Conservation (phyloP, 2,797 vertebrate genomes). For the Dicrostonyx torquatus region DNA sequence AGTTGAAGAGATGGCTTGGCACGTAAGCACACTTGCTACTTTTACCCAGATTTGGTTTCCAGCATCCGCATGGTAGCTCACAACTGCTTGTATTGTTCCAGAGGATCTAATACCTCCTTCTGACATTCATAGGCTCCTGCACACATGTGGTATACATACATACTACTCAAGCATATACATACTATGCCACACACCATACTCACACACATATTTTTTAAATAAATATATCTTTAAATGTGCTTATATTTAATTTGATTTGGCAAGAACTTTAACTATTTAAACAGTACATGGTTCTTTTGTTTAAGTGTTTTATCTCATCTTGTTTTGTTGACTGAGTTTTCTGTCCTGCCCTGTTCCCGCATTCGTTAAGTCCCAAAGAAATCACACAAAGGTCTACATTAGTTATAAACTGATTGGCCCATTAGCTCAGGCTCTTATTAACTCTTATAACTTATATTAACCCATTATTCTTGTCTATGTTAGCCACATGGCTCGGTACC, state of each 20-base stretch:
- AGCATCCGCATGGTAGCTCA: neutral
- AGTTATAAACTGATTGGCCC: too few species aligned
- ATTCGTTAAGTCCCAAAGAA: too few species aligned
- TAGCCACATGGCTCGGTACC: too few species aligned
- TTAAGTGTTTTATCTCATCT: neutral
- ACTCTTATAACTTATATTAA: too few species aligned
- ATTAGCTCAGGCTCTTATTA: too few species aligned
- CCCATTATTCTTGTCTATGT: too few species aligned
- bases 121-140: neutral
- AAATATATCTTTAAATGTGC: neutral
- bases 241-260: conserved; percentile 56
- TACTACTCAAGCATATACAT: neutral
- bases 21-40: neutral
- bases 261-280: conserved; percentile 41
- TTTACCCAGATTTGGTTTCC: neutral
- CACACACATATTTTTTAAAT: neutral
- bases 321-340: neutral
- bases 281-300: neutral
- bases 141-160: neutral
- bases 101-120: neutral
- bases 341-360: too few species aligned
- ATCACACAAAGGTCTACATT: too few species aligned
- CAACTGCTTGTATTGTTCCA: neutral
- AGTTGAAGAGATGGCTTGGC: neutral
- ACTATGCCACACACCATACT: neutral